These are phyloP conservation scores for Hypena proboscidalis DNA, from an alignment of 2,888 invertebrate genomes.

Conservation along the genomic window DNA sequence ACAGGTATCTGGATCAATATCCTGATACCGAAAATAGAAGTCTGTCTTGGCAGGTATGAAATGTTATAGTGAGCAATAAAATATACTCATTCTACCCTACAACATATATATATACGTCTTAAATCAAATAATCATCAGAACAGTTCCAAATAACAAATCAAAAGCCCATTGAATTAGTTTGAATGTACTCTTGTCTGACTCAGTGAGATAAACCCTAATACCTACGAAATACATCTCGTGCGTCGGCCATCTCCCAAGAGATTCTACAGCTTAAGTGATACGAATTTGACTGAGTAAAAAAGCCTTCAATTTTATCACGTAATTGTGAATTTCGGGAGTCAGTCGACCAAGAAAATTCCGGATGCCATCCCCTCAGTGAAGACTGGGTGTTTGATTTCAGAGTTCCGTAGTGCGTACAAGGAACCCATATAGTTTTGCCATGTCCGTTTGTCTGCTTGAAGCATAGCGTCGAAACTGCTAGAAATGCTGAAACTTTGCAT, in stretches of 20 bases:
- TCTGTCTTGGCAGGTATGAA: too few relatives aligned
- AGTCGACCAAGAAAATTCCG: constrained; percentile 30
- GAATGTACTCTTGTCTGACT: constrained; percentile 46
- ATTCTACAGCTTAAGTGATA: constrained; percentile 61
- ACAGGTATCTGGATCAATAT: too few relatives aligned
- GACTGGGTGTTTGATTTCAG: constrained; percentile 36
- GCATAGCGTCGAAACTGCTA: too few relatives aligned
- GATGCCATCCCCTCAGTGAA: constrained; percentile 32
- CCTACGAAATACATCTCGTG: constrained; percentile 51
- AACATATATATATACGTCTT: too few relatives aligned
- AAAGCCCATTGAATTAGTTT: constrained; percentile 42
- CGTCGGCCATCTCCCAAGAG: constrained; percentile 44
- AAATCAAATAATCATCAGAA: constrained; percentile 9
- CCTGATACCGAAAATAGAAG: too few relatives aligned
- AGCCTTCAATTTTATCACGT: constrained; percentile 68
- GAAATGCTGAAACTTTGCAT: too few relatives aligned
- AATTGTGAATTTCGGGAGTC: constrained; percentile 56
- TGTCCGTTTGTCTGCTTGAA: too few relatives aligned
- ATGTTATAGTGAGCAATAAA: constrained; percentile 6
- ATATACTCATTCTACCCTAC: constrained; percentile 5
- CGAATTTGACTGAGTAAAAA: constrained; percentile 65
- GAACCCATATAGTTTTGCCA: too few relatives aligned
- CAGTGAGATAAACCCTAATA: constrained; percentile 50
- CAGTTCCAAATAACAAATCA: constrained; percentile 44
- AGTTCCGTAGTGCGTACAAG: too few relatives aligned